phyloP scores from a whole-genome alignment of 1,140 invertebrate genomes.

The Globodera rostochiensis region DNA sequence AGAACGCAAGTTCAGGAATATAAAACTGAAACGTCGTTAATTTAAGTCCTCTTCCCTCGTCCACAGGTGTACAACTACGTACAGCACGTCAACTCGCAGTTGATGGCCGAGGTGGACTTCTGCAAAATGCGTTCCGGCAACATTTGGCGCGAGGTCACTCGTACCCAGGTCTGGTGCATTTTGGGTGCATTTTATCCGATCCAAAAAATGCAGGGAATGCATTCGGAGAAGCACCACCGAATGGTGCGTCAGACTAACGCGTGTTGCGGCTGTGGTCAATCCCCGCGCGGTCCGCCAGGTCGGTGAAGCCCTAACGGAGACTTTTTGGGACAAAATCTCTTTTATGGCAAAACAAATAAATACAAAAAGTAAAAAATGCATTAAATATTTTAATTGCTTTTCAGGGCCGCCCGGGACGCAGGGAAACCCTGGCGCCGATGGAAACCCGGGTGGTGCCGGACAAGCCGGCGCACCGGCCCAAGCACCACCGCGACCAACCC shows the following conservation, averaged over 20 bases:
- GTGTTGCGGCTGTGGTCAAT: slow-evolving; percentile 47
- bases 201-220: slow-evolving; percentile 12
- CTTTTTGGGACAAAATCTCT: not conserved
- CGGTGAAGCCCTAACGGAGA: not conserved
- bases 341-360: too few relatives aligned
- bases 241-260: slow-evolving; percentile 42
- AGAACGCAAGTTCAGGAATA: too few relatives aligned
- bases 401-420: slow-evolving; percentile 34
- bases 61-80: slow-evolving; percentile 59
- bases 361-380: too few relatives aligned
- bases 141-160: slow-evolving; percentile 48
- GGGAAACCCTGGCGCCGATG: slow-evolving; percentile 28
- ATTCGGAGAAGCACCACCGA: slow-evolving; percentile 36
- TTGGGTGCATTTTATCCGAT: not conserved
- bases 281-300: slow-evolving; percentile 37
- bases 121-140: slow-evolving; percentile 44
- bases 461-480: slow-evolving; percentile 9
- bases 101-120: slow-evolving; percentile 49
- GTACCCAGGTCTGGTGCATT: slow-evolving; percentile 33
- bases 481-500: not conserved
- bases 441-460: slow-evolving; percentile 22
- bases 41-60: too few relatives aligned
- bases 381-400: not conserved
- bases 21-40: too few relatives aligned
- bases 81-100: slow-evolving; percentile 43